Conservation (phyloP, 2,113 vertebrate genomes). For the Otus sunia region DNA sequence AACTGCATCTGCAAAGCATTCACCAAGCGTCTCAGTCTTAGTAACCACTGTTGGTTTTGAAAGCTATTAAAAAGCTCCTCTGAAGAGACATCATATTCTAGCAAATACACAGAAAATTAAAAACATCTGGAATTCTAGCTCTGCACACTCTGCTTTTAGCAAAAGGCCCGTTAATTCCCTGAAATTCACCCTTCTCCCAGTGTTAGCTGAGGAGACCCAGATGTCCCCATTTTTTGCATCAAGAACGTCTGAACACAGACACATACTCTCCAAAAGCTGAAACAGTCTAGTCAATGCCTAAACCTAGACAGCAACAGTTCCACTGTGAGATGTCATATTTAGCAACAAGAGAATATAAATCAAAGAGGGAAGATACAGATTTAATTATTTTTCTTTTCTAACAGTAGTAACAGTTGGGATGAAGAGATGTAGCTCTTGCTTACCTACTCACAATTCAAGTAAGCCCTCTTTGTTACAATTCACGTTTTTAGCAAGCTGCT, state of each 20-base stretch:
- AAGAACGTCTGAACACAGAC: neutral
- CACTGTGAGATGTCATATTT: neutral
- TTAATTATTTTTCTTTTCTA: neutral
- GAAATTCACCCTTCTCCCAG: neutral
- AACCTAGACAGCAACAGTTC: neutral
- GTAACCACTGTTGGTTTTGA: neutral
- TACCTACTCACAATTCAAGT: neutral
- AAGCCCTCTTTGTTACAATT: neutral
- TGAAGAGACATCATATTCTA: neutral
- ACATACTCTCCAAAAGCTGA: neutral
- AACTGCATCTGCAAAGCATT: neutral
- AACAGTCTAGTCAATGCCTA: neutral
- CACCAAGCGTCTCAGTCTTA: neutral
- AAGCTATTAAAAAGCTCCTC: neutral
- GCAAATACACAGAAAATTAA: neutral
- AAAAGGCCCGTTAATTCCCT: neutral
- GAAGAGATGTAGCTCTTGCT: neutral
- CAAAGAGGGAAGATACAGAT: neutral
- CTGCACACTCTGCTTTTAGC: neutral
- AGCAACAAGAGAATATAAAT: neutral
- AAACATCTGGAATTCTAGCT: conserved; percentile 20
- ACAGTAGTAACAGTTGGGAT: neutral
- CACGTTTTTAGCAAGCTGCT: rapidly evolving
- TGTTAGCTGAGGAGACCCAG: neutral
- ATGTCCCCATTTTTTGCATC: neutral